Base-by-base conservation (phyloP, 2,797 vertebrate genomes). In the Poeciliopsis turneri region DNA sequence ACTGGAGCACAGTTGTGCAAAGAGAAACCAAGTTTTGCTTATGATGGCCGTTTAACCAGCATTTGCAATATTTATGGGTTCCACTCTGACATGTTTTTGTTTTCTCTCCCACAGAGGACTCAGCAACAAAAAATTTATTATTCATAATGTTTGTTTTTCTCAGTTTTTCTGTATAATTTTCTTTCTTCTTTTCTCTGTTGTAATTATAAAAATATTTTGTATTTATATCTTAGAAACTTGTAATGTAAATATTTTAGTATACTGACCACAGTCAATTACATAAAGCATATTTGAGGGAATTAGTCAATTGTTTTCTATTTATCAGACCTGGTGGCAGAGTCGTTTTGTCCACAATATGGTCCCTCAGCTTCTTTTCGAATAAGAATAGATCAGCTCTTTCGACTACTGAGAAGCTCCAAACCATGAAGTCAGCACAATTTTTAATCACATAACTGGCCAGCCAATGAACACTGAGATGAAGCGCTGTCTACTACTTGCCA, bases 401-500 rank as follows among this genome's bases (percentile, higher is more conserved):
- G 39, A 78, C 61, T n/a, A 41, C 36, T 41, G 23, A 39, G 23
- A 73, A 74, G 61, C 61, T 75, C 59, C 57, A 78, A 87, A 86
- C 79, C 73, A 74, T 83, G 82, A 84, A 86, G 78, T 86, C 82
- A 88, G 84, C 81, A 86, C 68, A 77, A 86, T 82, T 88, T 89
- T 87, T 79, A 87, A 93, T 91, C 88, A 91, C 84, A 82, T 81
- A 83, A 81, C 87, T 66, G 77, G 83, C 75, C 51, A 53, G 79
- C 77, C 86, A 77, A 82, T 86, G 82, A 90, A 84, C 85, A 81
- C 77, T 82, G 80, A 90, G 85, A 84, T 80, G 79, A 72, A 74
- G 76, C 53, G 84, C 76, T 90, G 86, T 89, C 89, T 77, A 79
- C 69, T 82, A 82, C 66, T 80, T 90, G 88, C 79, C 90, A 91